Evolutionary conservation across 1,140 invertebrate genomes (phyloP), one percentile per base, ranked within the genome.

Genomic region (Rhynchophorus ferrugineus): DNA sequence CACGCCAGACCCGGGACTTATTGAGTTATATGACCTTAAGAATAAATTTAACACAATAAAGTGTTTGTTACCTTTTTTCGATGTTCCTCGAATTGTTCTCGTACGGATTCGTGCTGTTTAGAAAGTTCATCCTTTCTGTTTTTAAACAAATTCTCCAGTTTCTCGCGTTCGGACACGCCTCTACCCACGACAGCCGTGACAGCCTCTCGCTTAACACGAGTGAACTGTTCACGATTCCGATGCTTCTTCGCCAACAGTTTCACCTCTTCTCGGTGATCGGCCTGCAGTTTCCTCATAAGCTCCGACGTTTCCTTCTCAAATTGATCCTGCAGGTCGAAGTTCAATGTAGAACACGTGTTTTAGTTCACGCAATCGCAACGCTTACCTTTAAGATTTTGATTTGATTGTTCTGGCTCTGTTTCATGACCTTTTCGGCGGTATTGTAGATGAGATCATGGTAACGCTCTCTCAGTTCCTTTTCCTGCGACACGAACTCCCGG

Each of bases 201-300:
- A 1, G 87, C 81, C 70, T 88, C 85, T 21, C 85, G 71, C 61
- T 87, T 87, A 68, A 86, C 80, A 74, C 87, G 80, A 33, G 84
- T 84, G 54, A 95, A 76, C 69, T 95, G 93, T 61, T 93, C 90
- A 65, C 92, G 87, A 66, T 96, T 92, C 61, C 79, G 83, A 63
- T 89, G 85, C 52, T 82, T 81, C 59, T 88, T 87, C 11, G 83
- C 78, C 41, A 91, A 71, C 21, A 77, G 79, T 68, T 92, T 92
- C 34, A 94, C 88, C 66, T 95, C 90, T 43, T 89, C 86, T 56
- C 89, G 82, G 47, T 87, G 82, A 53, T 83, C 81, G 17, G 82
- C 80, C 55, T 93, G 85, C 54, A 95, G 71, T 63, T 83, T 81
- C 62, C 87, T 83, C 78, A 91, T 89, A 11, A 94, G 80, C 56